Evolutionary conservation across 1,140 invertebrate genomes (phyloP), one percentile per base, ranked within the genome.

Genomic region (Lepidotrigona ventralis): DNA sequence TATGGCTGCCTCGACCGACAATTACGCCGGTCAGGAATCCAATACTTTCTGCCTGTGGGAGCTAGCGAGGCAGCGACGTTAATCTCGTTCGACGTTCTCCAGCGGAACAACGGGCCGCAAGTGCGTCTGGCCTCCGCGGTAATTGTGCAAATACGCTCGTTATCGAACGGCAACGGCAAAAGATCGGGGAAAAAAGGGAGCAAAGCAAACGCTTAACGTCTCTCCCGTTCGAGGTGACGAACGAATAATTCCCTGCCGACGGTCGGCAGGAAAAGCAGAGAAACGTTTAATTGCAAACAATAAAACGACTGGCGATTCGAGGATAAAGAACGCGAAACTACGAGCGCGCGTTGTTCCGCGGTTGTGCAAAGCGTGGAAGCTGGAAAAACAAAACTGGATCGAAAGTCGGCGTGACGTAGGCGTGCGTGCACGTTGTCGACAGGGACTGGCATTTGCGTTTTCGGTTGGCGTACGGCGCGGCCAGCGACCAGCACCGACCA

Each of bases 71-170:
- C 68, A 82, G 21, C 68, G 51, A 17, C 73, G 77, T 87, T 85
- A 81, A 87, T 84, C 64, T 68, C 81, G 81, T 84, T 77, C 73
- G 63, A 26, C 51, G 72, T 46, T 66, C 70, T 71, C 26, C 71
- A 39, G 15, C 60, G 58, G 80, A 87, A 87, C 86, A 75, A 83
- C 83, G 74, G 60, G 54, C 69, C 15, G 76, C 33, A 29, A 70
- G 68, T n/a, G 19, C 5, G 68, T 53, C 26, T 21, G n/a, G 54
- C 56, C 14, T 23, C 1, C 70, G 46, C 74, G 85, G 64, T 87
- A 87, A 87, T 86, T 87, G 81, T 60, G 72, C 76, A 80, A 84
- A 80, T 84, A 86, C 66, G 78, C 72, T 87, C 86, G 83, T 87
- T 86, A 87, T 56, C 76, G 76, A 26, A 53, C 63, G 54, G 2